A percentile compares a stretch with the other conserved stretches of the same genome.
Conservation (phyloP, 30 jellyfish, hydroid and myxozoan species). For the Rhopilema esculentum region DNA sequence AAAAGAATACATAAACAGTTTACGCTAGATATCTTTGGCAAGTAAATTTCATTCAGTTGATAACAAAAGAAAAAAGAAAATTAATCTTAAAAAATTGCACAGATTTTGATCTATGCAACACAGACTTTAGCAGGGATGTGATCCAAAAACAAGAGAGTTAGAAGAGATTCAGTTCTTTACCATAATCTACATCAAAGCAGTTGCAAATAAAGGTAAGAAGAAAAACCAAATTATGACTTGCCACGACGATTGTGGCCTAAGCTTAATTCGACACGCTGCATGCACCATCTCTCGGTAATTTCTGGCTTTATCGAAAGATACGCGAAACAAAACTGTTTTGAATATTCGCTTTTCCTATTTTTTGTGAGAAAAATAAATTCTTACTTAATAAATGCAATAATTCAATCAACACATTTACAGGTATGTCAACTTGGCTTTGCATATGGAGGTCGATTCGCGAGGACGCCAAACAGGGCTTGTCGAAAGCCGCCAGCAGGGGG, state of each 20-base stretch:
- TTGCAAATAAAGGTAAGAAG: neutral
- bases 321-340: neutral
- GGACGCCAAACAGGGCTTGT: neutral
- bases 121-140: too few relatives aligned
- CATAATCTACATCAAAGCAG: too few relatives aligned
- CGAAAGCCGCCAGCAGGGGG: conserved; percentile 14
- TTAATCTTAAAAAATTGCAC: too few relatives aligned
- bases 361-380: neutral
- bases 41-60: too few relatives aligned
- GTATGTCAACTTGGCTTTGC: conserved; percentile 3
- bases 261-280: neutral
- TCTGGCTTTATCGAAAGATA: neutral
- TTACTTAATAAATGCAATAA: neutral
- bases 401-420: conserved; percentile 4
- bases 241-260: neutral
- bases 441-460: neutral
- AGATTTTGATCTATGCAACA: too few relatives aligned
- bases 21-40: too few relatives aligned
- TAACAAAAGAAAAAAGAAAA: too few relatives aligned
- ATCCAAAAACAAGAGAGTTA: too few relatives aligned
- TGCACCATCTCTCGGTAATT: neutral
- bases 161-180: too few relatives aligned
- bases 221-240: neutral
- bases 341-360: neutral
- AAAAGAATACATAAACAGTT: too few relatives aligned